Percentiles rank a stretch among this genome's conserved stretches.
Evolutionary conservation across 2,888 invertebrate species (phyloP).

Genomic region (Hedya salicella): DNA sequence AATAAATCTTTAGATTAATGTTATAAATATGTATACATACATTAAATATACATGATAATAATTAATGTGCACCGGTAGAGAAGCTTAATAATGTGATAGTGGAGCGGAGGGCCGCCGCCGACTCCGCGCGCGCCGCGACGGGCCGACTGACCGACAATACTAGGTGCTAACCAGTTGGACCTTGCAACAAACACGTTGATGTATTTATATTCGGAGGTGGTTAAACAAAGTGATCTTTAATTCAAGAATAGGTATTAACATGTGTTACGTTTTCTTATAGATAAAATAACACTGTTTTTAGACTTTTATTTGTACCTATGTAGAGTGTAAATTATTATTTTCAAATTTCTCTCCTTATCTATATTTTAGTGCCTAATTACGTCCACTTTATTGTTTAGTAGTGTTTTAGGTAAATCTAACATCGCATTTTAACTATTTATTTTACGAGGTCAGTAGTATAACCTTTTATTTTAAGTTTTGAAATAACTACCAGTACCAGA

Average conservation of each 20-base stretch:
- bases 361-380: slow-evolving; percentile 78
- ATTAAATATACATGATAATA: slow-evolving; percentile 83
- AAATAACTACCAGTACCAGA: slow-evolving; percentile 65
- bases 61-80: slow-evolving; percentile 82
- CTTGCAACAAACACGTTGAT: slow-evolving; percentile 78
- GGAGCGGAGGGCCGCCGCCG: slow-evolving; percentile 58
- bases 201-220: slow-evolving; percentile 75
- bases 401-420: slow-evolving; percentile 69
- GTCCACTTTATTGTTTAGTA: slow-evolving; percentile 78
- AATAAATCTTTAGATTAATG: slow-evolving; percentile 70
- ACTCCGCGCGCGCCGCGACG: slow-evolving; percentile 55
- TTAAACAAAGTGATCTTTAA: slow-evolving; percentile 72
- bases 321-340: slow-evolving; percentile 80
- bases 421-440: slow-evolving; percentile 79
- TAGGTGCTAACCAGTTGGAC: slow-evolving; percentile 83
- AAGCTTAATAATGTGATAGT: slow-evolving; percentile 83
- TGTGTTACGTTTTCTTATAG: slow-evolving; percentile 77
- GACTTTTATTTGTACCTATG: slow-evolving; percentile 71
- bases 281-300: slow-evolving; percentile 71
- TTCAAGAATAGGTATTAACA: slow-evolving; percentile 78
- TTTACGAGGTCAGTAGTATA: slow-evolving; percentile 80
- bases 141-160: slow-evolving; percentile 83
- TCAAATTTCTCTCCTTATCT: slow-evolving; percentile 63
- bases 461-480: slow-evolving; percentile 67
- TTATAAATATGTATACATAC: slow-evolving; percentile 80